Base-by-base conservation (phyloP, 2,113 vertebrate species). In the Deroptyus accipitrinus region DNA sequence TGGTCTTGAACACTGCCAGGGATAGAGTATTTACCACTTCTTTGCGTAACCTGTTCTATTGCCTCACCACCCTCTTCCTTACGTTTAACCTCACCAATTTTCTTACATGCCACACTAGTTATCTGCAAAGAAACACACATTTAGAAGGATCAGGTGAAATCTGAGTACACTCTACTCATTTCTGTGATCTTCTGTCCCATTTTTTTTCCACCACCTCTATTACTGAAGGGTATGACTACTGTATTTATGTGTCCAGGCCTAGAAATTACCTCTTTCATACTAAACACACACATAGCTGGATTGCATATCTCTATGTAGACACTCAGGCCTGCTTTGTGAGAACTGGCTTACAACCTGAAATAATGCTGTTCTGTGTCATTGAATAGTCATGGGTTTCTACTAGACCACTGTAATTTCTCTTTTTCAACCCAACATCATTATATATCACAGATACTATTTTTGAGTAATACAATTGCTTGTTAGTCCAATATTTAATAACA, bases 231-330 rank as follows among this genome's bases (percentile, higher is more conserved):
- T 79, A 17, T 23, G 30, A 86, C 16, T 28, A 44, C 27, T 39
- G 6, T 23, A 11, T 77, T 66, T 48, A 37, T 4, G 15, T 5
- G 24, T 39, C 9, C n/a, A 41, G 13, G 23, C 5, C 6, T 15
- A 16, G 35, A 3, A 69, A 22, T 30, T 22, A 41, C 42, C 9
- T 55, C 39, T 76, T 83, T 62, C 44, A n/a, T 8, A 22, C 6
- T 7, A 46, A 59, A 49, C 44, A 82, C 0, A 1, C 14, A 33
- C 35, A 27, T 6, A 81, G n/a, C 2, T 55, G 66, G 18, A 22
- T n/a, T 31, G 6, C 1, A 1, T 6, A 28, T 19, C 18, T 62
- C 54, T n/a, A 3, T 0, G 0, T 27, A 74, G 30, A 30, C 17
- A n/a, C 30, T 30, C 30, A 30, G 33, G 30, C 31, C 52, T 76